phyloP scores from a whole-genome alignment of 2,888 invertebrate genomes.

The Sussaba pulchella region DNA sequence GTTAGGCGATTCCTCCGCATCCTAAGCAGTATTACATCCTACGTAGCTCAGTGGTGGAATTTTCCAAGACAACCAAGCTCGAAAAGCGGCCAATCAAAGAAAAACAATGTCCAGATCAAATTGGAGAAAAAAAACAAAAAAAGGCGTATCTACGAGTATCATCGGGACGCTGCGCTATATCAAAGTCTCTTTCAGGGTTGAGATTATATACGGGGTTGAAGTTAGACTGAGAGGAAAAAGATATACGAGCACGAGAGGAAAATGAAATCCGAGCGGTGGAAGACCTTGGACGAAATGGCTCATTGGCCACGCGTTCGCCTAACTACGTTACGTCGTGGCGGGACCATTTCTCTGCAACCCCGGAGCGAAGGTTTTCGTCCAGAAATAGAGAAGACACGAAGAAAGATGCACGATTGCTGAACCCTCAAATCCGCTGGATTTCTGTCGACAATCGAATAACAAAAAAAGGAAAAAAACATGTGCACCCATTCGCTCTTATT shows the following conservation, averaged over 20 bases:
- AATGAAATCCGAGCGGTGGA: conserved; percentile 74
- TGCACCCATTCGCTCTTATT: conserved; percentile 31
- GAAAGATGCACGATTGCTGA: conserved; percentile 50
- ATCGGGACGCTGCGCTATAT: not conserved
- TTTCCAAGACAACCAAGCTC: conserved; percentile 16
- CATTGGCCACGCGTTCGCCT: conserved; percentile 80
- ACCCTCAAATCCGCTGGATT: conserved; percentile 66
- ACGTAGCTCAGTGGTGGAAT: conserved; percentile 19
- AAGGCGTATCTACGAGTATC: conserved; percentile 14
- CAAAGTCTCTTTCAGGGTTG: not conserved
- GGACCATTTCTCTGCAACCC: conserved; percentile 76
- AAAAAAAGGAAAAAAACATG: conserved; percentile 59
- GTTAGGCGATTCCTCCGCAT: conserved; percentile 7
- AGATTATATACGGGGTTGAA: conserved; percentile 40
- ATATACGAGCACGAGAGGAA: conserved; percentile 44
- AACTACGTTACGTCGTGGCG: conserved; percentile 79
- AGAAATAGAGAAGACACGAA: conserved; percentile 20
- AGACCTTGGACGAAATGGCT: conserved; percentile 80
- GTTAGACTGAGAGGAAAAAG: conserved; percentile 54
- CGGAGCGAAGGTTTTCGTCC: conserved; percentile 48
- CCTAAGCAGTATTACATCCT: not conserved
- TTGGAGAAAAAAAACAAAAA: conserved; percentile 10
- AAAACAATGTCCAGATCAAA: conserved; percentile 6
- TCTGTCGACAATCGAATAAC: conserved; percentile 71
- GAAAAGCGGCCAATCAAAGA: not conserved